Evolutionary conservation across 2,113 vertebrate species (phyloP).

Genomic region (Lepisosteus oculatus): DNA sequence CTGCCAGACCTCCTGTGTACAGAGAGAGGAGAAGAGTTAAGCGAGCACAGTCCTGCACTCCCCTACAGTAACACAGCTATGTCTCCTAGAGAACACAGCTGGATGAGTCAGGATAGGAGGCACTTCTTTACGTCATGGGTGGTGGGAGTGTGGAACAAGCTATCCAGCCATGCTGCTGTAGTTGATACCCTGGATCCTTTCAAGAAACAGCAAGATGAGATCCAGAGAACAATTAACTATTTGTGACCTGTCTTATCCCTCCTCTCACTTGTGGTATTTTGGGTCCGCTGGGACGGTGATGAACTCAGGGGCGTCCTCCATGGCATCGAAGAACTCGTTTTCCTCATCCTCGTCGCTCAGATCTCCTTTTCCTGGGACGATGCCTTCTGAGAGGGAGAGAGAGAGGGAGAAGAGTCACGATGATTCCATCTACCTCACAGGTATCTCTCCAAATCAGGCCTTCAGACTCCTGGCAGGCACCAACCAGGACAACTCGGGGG

Average conservation of each 20-base stretch:
- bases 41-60: no score
- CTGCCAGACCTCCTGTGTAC: conserved; percentile 84
- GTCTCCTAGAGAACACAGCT: background rate
- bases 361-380: conserved; percentile 78
- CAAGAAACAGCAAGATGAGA: no score
- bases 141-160: no score
- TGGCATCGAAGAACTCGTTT: conserved; percentile 90
- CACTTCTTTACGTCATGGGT: conserved; percentile 23
- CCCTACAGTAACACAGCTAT: background rate
- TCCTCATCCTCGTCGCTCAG: conserved; percentile 92
- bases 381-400: conserved; percentile 41
- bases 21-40: background rate
- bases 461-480: no score
- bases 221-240: no score
- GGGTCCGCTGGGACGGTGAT: conserved; percentile 82
- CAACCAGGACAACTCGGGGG: no score
- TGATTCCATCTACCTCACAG: no score
- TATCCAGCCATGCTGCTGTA: no score
- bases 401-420: background rate
- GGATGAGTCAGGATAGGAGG: conserved; percentile 18
- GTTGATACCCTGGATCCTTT: no score
- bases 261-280: conserved; percentile 83
- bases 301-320: conserved; percentile 81
- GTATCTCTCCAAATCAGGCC: no score
- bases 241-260: no score